These are phyloP conservation scores for Daubentonia madagascariensis DNA, from an alignment of 2,113 vertebrate species.

Conservation along the genomic window DNA sequence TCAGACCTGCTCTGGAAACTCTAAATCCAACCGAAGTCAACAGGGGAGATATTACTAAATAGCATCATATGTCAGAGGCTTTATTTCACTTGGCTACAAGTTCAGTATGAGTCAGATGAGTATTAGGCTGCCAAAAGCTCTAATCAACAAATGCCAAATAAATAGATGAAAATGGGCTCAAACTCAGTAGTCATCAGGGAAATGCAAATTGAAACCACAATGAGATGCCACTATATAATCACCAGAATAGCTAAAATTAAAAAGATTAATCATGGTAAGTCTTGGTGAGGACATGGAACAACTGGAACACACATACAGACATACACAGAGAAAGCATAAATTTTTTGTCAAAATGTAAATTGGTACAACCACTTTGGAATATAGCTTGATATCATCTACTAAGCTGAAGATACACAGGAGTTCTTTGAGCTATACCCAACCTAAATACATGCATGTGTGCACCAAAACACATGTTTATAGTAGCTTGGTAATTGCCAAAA, in stretches of 20 bases:
- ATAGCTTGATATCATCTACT: background rate
- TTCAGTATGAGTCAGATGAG: conserved; percentile 12
- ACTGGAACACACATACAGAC: background rate
- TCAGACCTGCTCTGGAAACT: background rate
- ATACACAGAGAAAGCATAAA: background rate
- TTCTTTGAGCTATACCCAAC: background rate
- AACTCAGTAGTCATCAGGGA: background rate
- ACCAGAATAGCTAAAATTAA: background rate
- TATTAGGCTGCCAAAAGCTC: background rate
- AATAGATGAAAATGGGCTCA: background rate
- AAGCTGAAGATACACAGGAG: background rate
- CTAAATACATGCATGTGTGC: background rate
- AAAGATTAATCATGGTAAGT: conserved; percentile 24
- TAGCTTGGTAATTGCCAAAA: background rate
- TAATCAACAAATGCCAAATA: background rate
- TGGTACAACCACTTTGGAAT: background rate
- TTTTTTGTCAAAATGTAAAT: background rate
- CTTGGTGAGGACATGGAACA: background rate
- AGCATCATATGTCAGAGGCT: background rate
- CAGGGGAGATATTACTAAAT: background rate
- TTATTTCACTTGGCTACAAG: background rate
- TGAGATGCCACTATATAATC: background rate
- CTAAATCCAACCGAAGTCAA: background rate
- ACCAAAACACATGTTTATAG: background rate
- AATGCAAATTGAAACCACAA: conserved; percentile 4